A percentile compares a stretch with the other conserved stretches of the same genome.
These are phyloP conservation scores for Phaenicophaeus curvirostris DNA, from an alignment of 2,797 vertebrate species.

Conservation along the genomic window DNA sequence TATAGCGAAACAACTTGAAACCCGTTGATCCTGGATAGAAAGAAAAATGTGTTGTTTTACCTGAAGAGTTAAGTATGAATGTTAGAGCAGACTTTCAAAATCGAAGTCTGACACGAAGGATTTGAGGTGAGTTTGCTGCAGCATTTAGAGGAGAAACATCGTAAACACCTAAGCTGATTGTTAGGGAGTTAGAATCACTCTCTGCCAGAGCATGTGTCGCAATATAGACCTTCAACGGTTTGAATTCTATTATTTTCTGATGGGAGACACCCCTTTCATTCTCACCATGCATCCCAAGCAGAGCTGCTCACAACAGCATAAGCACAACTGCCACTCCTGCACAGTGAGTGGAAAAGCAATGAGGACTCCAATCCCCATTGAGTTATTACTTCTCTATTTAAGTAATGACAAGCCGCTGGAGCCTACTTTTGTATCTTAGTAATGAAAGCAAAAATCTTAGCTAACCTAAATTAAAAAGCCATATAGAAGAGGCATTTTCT, in stretches of 20 bases:
- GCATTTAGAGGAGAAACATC: background rate
- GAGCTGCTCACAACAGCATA: background rate
- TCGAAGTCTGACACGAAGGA: background rate
- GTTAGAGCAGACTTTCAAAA: background rate
- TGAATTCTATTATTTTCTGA: background rate
- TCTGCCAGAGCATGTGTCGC: background rate
- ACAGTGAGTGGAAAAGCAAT: background rate
- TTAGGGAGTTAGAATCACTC: background rate
- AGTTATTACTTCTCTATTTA: background rate
- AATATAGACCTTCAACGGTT: background rate
- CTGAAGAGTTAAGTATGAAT: background rate
- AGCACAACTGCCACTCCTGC: background rate
- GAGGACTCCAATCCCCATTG: background rate
- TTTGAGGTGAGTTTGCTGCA: background rate
- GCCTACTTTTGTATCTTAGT: background rate
- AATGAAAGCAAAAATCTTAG: background rate
- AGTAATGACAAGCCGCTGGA: background rate
- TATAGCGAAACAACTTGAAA: background rate
- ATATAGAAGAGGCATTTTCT: background rate
- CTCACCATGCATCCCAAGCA: background rate
- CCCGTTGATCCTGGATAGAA: background rate
- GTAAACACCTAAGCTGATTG: background rate
- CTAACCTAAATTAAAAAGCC: constrained; percentile 29
- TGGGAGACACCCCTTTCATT: background rate
- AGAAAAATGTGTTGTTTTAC: background rate